These are phyloP conservation scores for Podarcis lilfordi DNA, from an alignment of 2,797 vertebrate genomes.

Conservation along the genomic window DNA sequence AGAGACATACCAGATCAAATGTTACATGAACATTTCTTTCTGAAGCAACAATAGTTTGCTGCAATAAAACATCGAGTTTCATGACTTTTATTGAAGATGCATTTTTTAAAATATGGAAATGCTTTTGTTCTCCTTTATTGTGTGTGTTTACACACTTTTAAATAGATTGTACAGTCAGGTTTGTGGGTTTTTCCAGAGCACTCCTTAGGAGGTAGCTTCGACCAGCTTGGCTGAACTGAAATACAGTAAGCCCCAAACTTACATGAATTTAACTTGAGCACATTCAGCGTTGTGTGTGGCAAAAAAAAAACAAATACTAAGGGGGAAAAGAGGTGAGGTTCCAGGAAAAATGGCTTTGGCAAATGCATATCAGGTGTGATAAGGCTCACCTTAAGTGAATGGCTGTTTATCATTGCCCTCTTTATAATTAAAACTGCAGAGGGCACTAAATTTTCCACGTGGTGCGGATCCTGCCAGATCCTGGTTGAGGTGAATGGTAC, in stretches of 20 bases:
- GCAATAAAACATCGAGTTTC: background rate
- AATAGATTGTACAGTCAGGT: background rate
- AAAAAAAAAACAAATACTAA: too few relatives aligned
- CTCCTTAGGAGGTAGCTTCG: background rate
- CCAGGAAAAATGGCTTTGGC: too few relatives aligned
- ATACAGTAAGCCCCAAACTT: background rate
- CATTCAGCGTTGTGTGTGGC: too few relatives aligned
- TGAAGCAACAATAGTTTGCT: background rate
- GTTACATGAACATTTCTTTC: background rate
- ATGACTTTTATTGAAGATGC: background rate
- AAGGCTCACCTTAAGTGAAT: slow-evolving; percentile 7
- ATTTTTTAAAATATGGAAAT: background rate
- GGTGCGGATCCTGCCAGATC: background rate
- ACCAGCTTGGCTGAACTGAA: background rate
- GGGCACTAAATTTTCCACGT: background rate
- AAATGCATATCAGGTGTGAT: background rate
- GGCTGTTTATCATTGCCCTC: background rate
- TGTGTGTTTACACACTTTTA: background rate
- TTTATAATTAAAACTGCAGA: slow-evolving; percentile 7
- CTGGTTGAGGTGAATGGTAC: background rate
- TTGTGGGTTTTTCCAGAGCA: background rate
- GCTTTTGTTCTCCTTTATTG: background rate
- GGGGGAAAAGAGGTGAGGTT: too few relatives aligned
- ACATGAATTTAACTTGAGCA: too few relatives aligned
- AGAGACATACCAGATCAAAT: background rate